These are phyloP conservation scores for Cerceris rybyensis DNA, from an alignment of 2,888 invertebrate genomes.

Conservation along the genomic window DNA sequence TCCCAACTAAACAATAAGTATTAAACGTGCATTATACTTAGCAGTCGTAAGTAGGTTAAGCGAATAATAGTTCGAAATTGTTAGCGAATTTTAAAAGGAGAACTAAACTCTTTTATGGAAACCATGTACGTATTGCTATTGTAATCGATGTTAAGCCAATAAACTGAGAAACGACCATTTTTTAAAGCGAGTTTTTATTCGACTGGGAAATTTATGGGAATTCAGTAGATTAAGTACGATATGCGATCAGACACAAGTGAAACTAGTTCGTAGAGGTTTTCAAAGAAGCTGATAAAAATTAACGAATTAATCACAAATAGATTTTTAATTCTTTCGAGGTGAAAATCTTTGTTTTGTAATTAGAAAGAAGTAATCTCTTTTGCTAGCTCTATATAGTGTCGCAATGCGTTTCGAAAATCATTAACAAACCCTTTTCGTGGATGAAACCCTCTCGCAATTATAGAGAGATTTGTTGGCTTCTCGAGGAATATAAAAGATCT, in stretches of 20 bases:
- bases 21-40: too few relatives aligned
- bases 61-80: too few relatives aligned
- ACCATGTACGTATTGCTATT: slow-evolving; percentile 7
- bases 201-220: neutral
- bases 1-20: too few relatives aligned
- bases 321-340: too few relatives aligned
- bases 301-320: too few relatives aligned
- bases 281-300: too few relatives aligned
- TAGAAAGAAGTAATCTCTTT: neutral
- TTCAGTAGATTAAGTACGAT: too few relatives aligned
- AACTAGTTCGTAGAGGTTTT: too few relatives aligned
- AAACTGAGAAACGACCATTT: slow-evolving; percentile 29
- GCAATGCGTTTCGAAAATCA: slow-evolving; percentile 26
- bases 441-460: slow-evolving; percentile 36
- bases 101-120: neutral
- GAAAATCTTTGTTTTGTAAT: too few relatives aligned
- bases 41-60: too few relatives aligned
- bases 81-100: too few relatives aligned
- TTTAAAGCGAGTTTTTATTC: slow-evolving; percentile 1
- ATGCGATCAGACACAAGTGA: too few relatives aligned
- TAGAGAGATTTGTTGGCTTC: slow-evolving; percentile 46
- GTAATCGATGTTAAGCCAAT: slow-evolving; percentile 19
- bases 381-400: neutral
- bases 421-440: neutral
- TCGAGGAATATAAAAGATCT: slow-evolving; percentile 39